Base-by-base conservation (phyloP, 2,797 vertebrate genomes). In the Heteromormyrus szaboi region DNA sequence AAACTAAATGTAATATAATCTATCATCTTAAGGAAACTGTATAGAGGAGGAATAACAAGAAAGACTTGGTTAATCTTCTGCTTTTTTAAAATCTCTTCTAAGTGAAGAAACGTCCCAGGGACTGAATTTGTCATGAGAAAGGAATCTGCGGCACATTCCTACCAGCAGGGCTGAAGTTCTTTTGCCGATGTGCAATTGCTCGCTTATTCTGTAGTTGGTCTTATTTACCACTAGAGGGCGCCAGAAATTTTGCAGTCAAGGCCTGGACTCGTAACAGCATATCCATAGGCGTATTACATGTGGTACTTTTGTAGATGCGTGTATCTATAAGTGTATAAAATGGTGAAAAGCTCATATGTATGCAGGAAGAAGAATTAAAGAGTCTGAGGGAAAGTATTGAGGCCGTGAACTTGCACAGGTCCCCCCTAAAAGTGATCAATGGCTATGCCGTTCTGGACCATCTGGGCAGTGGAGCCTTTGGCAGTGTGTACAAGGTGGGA, bases 381-480 rank as follows among this genome's bases (percentile, higher is more conserved):
- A 93, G 94, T 93, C 95, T 98, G 90, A 95, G 95, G 91, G 97
- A 96, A 92, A 96, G 93, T 92, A 95, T 97, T 1, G 95, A 97
- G 91, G 94, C 93, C 76, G 93, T 97, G 92, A 97, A 98, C 93
- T 97, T 97, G 94, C 98, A 97, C 92, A 96, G 96, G 86, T 93
- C 95, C 59, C 96, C 97, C 50, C 94, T 97, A 19, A 97, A 95
- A 93, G 93, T 96, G 29, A 97, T 97, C 93, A 96, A 93, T 14
- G 96, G 96, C 89, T 97, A 97, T 37, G 95, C 97, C 0, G 92
- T 99, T 92, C 94, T 98, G 93, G 97, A 98, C 90, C 96, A 97
- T 91, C 93, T 99, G 88, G 98, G 97, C 90, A 97, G 96, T 14
- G 98, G 97, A 41, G 97, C 97, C 87, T 99, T 98, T 92, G 97